A percentile compares a stretch with the other conserved stretches of the same genome.
Conservation (phyloP, 2,888 invertebrate species). For the Apeira syringaria region DNA sequence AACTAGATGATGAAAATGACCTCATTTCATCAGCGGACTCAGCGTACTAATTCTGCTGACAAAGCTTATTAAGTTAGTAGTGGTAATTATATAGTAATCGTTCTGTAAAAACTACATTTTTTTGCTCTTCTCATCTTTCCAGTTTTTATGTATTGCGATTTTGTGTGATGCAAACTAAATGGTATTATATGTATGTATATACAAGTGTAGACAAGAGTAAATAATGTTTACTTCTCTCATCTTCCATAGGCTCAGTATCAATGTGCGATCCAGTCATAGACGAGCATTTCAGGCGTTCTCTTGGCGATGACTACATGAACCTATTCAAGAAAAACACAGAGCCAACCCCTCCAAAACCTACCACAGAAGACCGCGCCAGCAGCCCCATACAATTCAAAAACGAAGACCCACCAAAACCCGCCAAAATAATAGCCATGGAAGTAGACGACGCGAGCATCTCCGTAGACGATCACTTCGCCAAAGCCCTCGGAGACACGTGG, state of each 20-base stretch:
- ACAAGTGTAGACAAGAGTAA: no score
- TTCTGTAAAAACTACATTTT: no score
- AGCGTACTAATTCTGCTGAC: no score
- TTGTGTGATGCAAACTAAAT: no score
- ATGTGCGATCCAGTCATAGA: conserved; percentile 96
- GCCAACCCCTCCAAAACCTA: conserved; percentile 60
- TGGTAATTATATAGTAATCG: no score
- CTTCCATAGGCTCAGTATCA: conserved; percentile 85
- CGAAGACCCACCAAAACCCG: conserved; percentile 61
- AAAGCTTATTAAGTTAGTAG: no score
- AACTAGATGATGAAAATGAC: no score
- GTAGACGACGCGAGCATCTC: conserved; percentile 85
- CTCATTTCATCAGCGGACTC: no score
- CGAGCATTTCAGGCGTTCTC: conserved; percentile 96
- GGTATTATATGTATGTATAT: no score
- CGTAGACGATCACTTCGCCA: conserved; percentile 96
- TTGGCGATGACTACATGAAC: conserved; percentile 91
- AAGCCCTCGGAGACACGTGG: conserved; percentile 95
- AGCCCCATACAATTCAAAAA: conserved; percentile 74
- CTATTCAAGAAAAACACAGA: conserved; percentile 85
- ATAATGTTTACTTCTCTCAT: no score
- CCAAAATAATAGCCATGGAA: conserved; percentile 81
- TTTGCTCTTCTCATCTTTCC: no score
- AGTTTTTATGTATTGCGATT: no score
- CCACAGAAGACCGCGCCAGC: conserved; percentile 76